Conservation (phyloP, 2,888 invertebrate genomes). For the Chrysotoxum bicinctum region DNA sequence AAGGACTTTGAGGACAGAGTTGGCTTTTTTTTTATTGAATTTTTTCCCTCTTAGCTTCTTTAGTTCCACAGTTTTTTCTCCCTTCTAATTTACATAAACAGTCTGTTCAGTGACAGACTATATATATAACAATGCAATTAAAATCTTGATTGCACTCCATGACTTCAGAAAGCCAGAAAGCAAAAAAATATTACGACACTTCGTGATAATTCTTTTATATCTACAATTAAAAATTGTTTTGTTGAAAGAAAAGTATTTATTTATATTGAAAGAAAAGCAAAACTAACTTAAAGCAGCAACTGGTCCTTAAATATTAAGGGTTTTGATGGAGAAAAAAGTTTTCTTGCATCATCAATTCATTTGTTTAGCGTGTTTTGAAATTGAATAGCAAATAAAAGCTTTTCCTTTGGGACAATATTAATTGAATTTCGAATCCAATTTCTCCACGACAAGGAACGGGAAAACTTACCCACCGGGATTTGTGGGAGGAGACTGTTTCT, state of each 20-base stretch:
- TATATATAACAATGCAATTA: slow-evolving; percentile 9
- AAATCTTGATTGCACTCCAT: slow-evolving; percentile 5
- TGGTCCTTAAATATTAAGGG: background rate
- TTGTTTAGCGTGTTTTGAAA: background rate
- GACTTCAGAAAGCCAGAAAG: background rate
- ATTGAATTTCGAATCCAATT: background rate
- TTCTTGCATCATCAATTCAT: background rate
- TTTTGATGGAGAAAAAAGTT: background rate
- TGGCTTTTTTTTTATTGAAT: background rate
- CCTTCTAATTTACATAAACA: background rate
- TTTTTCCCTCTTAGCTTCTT: background rate
- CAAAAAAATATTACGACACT: background rate
- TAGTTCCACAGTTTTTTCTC: background rate
- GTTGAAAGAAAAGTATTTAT: background rate
- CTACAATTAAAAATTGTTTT: background rate
- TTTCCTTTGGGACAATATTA: background rate
- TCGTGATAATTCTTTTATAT: background rate
- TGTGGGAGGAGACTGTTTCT: background rate
- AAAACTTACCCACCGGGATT: background rate
- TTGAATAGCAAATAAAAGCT: background rate
- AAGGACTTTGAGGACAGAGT: no score
- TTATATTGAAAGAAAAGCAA: background rate
- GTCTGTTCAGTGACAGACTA: background rate
- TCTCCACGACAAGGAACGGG: background rate
- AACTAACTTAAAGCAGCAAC: background rate